Base-by-base conservation (phyloP, 1,140 invertebrate genomes). In the honey bee (Apis mellifera) region DNA sequence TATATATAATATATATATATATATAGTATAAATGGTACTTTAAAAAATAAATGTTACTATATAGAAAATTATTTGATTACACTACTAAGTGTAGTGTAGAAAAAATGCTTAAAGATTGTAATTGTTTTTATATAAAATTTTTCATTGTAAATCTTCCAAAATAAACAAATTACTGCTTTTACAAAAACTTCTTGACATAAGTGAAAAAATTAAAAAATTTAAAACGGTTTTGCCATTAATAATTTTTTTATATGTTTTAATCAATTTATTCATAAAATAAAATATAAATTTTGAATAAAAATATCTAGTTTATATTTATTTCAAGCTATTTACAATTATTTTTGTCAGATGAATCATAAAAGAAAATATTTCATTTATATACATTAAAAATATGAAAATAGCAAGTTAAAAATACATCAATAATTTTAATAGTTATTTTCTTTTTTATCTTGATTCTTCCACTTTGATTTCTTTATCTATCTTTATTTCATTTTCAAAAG, bases 41-140 rank as follows among this genome's bases (percentile, higher is more conserved):
- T 48, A 74, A 57, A 42, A 76, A 81, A 57, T 50, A 74, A 81
- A 80, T 73, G 52, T 73, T 73, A 65, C 17, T 64, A 59, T 17
- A 12, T 66, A 74, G n/a, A 64, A 42, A 73, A 50, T 42, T 54
- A 48, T 80, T 65, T 59, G 74, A 60, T 32, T 50, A 57, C 8
- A 68, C 54, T 42, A 50, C 21, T 65, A 55, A 73, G 19, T 48
- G 42, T 74, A 80, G 52, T 48, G 42, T 74, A 80, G 52, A 19
- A 50, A 32, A 60, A 78, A 78, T 66, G 73, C 71, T 74, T 74
- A 5, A 71, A 64, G 73, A 21, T 9, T 64, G 70, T 65, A 73
- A 80, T 64, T 72, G 69, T 80, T 80, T 80, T 80, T 80, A 73
- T 80, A 80, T 80, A 55, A 42, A 80, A 74, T 73, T 80, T 79